Percentiles rank a stretch among this genome's conserved stretches.
Evolutionary conservation across 2,888 invertebrate genomes (phyloP).

Genomic region (Dioctria rufipes): DNA sequence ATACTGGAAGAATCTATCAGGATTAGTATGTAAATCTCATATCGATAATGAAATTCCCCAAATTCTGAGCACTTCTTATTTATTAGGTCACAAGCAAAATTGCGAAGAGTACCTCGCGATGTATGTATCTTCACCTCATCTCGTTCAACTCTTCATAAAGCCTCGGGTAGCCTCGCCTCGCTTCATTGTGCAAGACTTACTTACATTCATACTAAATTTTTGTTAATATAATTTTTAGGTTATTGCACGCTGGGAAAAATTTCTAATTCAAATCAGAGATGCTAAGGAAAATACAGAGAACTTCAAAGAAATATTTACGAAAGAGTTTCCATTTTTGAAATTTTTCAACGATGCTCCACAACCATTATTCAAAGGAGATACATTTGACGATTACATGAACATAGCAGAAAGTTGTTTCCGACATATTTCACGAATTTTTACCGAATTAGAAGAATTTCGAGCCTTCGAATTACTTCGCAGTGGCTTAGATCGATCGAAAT

Average conservation of each 20-base stretch:
- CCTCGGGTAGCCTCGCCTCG: too few species aligned
- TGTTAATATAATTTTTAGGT: slow-evolving; percentile 68
- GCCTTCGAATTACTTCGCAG: slow-evolving; percentile 97
- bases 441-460: slow-evolving; percentile 97
- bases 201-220: too few species aligned
- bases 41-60: too few species aligned
- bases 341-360: slow-evolving; percentile 96
- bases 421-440: slow-evolving; percentile 96
- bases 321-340: slow-evolving; percentile 93
- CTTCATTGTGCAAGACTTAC: too few species aligned
- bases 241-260: slow-evolving; percentile 93
- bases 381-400: slow-evolving; percentile 86
- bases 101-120: too few species aligned
- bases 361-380: slow-evolving; percentile 87
- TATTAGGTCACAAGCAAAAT: too few species aligned
- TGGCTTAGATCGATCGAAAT: slow-evolving; percentile 96
- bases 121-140: too few species aligned
- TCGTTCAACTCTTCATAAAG: too few species aligned
- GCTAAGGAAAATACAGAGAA: slow-evolving; percentile 61
- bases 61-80: too few species aligned
- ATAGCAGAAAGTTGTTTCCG: slow-evolving; percentile 94
- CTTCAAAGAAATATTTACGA: slow-evolving; percentile 74
- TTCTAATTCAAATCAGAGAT: slow-evolving; percentile 71
- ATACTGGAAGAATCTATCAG: too few species aligned
- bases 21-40: too few species aligned